Evolutionary conservation across 2,113 vertebrate genomes (phyloP).

Genomic region (Etia nguti): DNA sequence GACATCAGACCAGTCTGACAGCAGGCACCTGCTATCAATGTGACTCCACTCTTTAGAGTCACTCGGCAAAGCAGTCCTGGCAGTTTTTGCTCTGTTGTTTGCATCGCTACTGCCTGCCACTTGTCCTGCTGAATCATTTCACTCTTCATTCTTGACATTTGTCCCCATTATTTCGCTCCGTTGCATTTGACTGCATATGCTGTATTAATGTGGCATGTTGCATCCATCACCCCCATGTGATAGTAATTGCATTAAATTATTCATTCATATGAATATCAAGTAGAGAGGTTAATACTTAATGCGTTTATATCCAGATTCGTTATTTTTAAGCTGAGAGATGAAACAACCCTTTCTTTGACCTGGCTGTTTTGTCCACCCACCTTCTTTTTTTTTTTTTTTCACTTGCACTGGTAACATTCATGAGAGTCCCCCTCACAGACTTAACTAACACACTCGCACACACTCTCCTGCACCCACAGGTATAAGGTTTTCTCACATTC

Average conservation of each 20-base stretch:
- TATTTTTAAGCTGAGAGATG: background rate
- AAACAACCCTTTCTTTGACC: background rate
- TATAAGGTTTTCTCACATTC: slow-evolving; percentile 5
- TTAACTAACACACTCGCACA: background rate
- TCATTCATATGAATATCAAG: background rate
- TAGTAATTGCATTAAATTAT: background rate
- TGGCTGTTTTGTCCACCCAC: background rate
- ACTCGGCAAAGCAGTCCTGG: background rate
- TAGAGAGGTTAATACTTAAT: background rate
- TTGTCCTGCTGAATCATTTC: background rate
- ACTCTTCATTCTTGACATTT: background rate
- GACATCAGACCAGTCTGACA: background rate
- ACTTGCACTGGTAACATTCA: background rate
- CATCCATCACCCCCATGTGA: background rate
- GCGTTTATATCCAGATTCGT: background rate
- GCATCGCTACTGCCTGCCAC: background rate
- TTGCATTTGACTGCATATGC: background rate
- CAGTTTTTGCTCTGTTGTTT: background rate
- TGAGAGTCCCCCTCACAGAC: background rate
- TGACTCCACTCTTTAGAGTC: background rate
- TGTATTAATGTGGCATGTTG: background rate
- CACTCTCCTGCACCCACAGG: background rate
- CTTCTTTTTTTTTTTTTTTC: background rate
- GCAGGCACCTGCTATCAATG: background rate
- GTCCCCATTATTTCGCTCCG: background rate